Conservation (phyloP, 2,888 invertebrate genomes). For the Punctoribates punctum region DNA sequence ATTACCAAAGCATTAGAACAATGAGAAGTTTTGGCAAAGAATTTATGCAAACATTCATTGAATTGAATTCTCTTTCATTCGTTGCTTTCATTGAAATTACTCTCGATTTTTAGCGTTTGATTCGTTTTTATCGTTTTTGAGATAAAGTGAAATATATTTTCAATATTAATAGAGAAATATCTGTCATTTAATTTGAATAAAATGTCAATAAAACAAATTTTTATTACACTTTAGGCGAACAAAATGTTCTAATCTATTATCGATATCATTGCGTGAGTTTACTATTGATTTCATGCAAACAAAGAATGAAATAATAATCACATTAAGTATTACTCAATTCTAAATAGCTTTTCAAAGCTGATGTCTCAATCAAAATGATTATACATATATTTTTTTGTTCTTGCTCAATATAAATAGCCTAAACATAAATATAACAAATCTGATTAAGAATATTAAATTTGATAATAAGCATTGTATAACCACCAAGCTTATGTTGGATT, state of each 20-base stretch:
- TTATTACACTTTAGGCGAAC: background rate
- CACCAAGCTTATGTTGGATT: too few species aligned
- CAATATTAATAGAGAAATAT: background rate
- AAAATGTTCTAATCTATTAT: background rate
- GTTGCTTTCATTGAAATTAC: background rate
- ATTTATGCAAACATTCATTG: background rate
- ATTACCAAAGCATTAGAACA: too few species aligned
- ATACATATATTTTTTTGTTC: too few species aligned
- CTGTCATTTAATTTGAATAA: background rate
- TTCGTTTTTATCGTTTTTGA: background rate
- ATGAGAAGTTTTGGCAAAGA: background rate
- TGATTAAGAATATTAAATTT: too few species aligned
- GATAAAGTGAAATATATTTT: background rate
- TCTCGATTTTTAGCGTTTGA: background rate
- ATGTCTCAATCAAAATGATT: too few species aligned
- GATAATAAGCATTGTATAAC: too few species aligned
- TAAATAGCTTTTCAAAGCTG: too few species aligned
- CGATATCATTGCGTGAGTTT: background rate
- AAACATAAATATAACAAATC: too few species aligned
- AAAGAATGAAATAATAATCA: too few species aligned
- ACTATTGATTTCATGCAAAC: background rate
- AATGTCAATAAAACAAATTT: constrained; percentile 1
- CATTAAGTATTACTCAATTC: too few species aligned
- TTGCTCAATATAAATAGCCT: too few species aligned
- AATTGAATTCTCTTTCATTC: background rate